Evolutionary conservation across 2,888 invertebrate species (phyloP).

Genomic region (Patella depressa): DNA sequence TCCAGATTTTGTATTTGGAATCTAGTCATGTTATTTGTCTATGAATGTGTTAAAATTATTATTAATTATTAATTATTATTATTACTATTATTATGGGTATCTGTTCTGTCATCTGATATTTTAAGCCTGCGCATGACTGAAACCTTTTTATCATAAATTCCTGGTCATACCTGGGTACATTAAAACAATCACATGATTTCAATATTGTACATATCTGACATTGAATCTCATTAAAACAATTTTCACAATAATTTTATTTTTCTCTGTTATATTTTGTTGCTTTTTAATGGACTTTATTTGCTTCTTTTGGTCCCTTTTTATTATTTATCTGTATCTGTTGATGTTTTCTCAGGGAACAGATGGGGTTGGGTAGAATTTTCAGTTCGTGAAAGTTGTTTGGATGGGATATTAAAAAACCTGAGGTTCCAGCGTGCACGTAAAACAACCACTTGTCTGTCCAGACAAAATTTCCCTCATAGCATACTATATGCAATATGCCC

Average conservation of each 20-base stretch:
- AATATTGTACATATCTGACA: slow-evolving; percentile 10
- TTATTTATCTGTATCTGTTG: too few species aligned
- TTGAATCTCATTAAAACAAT: slow-evolving; percentile 10
- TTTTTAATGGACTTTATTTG: too few species aligned
- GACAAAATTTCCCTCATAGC: too few species aligned
- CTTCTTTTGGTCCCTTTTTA: too few species aligned
- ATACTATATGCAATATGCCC: too few species aligned
- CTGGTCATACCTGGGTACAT: background rate
- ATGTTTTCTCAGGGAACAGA: too few species aligned
- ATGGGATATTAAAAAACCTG: too few species aligned
- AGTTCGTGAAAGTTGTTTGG: too few species aligned
- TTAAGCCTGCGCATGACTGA: slow-evolving; percentile 2
- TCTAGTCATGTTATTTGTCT: background rate
- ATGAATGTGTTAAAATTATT: slow-evolving; percentile 8
- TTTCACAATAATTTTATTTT: background rate
- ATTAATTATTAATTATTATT: background rate
- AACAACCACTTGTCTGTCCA: too few species aligned
- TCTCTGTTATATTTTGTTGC: background rate
- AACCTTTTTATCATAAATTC: background rate
- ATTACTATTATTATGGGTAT: slow-evolving; percentile 7
- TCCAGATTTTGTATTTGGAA: slow-evolving; percentile 1
- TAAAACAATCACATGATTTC: background rate
- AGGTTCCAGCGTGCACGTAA: too few species aligned
- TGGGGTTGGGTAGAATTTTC: too few species aligned
- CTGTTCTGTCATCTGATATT: background rate